Conservation (phyloP, 2,797 vertebrate genomes). For the Silurus lanzhouensis region DNA sequence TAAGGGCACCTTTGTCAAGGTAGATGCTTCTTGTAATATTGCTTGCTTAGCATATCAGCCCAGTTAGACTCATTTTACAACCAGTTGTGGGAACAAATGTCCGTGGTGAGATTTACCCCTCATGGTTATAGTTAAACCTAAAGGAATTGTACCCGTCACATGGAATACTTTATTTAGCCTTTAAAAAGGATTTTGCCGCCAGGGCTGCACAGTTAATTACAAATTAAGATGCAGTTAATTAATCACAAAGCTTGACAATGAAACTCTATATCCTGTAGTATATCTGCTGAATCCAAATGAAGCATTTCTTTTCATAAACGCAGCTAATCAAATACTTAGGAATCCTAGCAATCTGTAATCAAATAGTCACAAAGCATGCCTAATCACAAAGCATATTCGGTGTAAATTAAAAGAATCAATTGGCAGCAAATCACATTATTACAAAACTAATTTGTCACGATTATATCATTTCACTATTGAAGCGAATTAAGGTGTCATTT, state of each 20-base stretch:
- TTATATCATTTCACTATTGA: neutral
- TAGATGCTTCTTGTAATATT: neutral
- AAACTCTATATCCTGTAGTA: neutral
- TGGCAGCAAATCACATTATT: neutral
- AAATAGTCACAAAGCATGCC: slow-evolving; percentile 15
- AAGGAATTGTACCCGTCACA: neutral
- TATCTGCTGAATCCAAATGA: slow-evolving; percentile 11
- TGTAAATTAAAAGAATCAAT: slow-evolving; percentile 1
- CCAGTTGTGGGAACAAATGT: too few species aligned
- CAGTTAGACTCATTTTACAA: too few species aligned
- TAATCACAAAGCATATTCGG: neutral
- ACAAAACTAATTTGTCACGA: neutral
- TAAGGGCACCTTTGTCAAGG: neutral
- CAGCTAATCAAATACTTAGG: neutral
- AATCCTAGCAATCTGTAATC: slow-evolving; percentile 10
- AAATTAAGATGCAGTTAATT: slow-evolving; percentile 13
- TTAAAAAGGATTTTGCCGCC: neutral
- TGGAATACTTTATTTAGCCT: neutral
- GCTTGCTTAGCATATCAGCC: neutral
- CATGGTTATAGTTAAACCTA: neutral
- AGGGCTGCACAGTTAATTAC: slow-evolving; percentile 19
- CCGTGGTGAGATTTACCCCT: neutral
- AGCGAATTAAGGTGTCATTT: neutral
- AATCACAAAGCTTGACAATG: slow-evolving; percentile 2
- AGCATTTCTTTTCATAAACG: neutral